phyloP scores from a whole-genome alignment of 2,797 vertebrate species.

The Propithecus perrieri region DNA sequence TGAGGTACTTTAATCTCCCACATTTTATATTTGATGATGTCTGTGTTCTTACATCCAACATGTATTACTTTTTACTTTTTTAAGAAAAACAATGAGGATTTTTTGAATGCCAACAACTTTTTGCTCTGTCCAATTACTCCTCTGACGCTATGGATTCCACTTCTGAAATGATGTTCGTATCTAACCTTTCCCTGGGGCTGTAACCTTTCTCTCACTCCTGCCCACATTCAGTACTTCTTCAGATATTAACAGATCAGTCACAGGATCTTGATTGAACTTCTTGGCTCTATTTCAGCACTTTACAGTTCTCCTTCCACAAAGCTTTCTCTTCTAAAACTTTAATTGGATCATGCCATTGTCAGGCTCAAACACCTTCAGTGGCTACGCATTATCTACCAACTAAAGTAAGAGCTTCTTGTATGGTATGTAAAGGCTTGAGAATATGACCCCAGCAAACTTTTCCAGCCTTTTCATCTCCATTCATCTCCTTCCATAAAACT shows the following conservation, averaged over 20 bases:
- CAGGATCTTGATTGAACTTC: background rate
- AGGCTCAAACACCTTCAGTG: background rate
- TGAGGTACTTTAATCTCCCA: background rate
- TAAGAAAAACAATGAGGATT: background rate
- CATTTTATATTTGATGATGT: background rate
- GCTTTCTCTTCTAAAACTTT: background rate
- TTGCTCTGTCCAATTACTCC: background rate
- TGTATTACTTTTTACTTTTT: background rate
- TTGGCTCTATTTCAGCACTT: background rate
- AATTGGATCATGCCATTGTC: background rate
- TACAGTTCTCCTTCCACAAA: background rate
- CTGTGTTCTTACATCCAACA: background rate
- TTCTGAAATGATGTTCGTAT: background rate
- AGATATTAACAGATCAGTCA: background rate
- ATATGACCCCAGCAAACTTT: background rate
- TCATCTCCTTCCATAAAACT: background rate
- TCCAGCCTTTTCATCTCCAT: background rate
- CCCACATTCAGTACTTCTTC: background rate
- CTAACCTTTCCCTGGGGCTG: background rate
- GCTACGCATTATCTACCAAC: background rate
- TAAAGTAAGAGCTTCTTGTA: background rate
- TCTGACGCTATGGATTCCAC: background rate
- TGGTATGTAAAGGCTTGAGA: background rate
- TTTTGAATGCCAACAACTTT: slow-evolving; percentile 16
- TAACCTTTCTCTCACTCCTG: background rate